Percentiles rank a stretch among this genome's conserved stretches.
These are phyloP conservation scores for Reticulitermes lucifugus DNA, from an alignment of 2,888 invertebrate species.

Conservation along the genomic window DNA sequence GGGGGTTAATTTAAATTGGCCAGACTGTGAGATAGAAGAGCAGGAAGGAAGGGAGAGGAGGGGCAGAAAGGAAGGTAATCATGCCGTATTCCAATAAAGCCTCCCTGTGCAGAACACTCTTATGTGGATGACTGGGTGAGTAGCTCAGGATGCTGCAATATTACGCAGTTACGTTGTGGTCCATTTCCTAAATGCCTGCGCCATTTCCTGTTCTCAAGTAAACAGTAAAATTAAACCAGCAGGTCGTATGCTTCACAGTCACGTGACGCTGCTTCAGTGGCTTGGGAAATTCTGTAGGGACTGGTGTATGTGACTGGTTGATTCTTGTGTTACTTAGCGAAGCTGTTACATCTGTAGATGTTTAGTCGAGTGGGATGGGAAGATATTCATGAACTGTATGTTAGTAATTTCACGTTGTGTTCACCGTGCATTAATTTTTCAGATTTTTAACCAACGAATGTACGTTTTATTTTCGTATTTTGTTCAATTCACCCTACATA, in stretches of 20 bases:
- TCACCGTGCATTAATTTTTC: no score
- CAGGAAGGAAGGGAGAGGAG: conserved; percentile 2
- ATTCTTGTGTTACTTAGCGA: no score
- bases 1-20: conserved; percentile 19
- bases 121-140: no score
- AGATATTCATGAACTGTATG: no score
- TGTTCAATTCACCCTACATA: no score
- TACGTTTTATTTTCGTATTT: no score
- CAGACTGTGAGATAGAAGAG: conserved; percentile 4
- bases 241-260: not conserved
- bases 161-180: conserved; percentile 7
- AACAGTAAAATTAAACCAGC: conserved; percentile 16
- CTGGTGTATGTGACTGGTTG: no score
- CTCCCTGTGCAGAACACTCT: not conserved
- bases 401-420: no score
- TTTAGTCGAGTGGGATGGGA: no score
- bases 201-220: conserved; percentile 16
- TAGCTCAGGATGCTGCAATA: not conserved
- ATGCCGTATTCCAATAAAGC: not conserved
- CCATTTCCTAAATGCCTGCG: conserved; percentile 11
- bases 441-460: no score
- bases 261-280: not conserved
- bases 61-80: conserved; percentile 13
- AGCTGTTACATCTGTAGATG: no score
- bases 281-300: no score